phyloP scores from a whole-genome alignment of 2,113 vertebrate genomes.

The Limanda limanda region DNA sequence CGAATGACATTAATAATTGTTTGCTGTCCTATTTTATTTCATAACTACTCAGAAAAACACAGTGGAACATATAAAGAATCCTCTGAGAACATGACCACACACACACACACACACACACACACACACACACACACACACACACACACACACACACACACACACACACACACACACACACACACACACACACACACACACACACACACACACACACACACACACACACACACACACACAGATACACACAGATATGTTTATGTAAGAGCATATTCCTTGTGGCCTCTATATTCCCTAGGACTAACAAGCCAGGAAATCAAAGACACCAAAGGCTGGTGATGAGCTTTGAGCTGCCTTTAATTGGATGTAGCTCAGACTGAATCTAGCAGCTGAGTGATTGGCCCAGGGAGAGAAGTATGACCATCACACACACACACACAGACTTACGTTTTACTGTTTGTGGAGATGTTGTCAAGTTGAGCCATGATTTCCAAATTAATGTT shows the following conservation, averaged over 20 bases:
- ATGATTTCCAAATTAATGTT: background rate
- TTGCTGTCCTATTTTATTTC: too few relatives aligned
- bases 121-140: too few relatives aligned
- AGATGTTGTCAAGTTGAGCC: background rate
- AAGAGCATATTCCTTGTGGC: too few relatives aligned
- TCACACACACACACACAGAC: background rate
- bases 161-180: too few relatives aligned
- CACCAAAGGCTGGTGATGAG: constrained; percentile 61
- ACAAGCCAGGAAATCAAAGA: constrained; percentile 72
- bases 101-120: too few relatives aligned
- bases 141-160: background rate
- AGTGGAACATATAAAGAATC: too few relatives aligned
- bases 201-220: too few relatives aligned
- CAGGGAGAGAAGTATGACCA: constrained; percentile 53
- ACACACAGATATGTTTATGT: background rate
- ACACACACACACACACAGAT: background rate
- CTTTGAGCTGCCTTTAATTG: constrained; percentile 70
- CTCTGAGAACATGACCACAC: too few relatives aligned
- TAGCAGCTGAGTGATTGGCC: constrained; percentile 43
- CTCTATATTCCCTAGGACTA: constrained; percentile 40
- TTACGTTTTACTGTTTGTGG: background rate
- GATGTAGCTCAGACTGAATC: constrained; percentile 52
- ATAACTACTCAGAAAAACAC: too few relatives aligned
- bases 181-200: too few relatives aligned
- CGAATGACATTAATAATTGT: too few relatives aligned